Conservation (phyloP, 2,888 invertebrate genomes). For the Thera britannica region DNA sequence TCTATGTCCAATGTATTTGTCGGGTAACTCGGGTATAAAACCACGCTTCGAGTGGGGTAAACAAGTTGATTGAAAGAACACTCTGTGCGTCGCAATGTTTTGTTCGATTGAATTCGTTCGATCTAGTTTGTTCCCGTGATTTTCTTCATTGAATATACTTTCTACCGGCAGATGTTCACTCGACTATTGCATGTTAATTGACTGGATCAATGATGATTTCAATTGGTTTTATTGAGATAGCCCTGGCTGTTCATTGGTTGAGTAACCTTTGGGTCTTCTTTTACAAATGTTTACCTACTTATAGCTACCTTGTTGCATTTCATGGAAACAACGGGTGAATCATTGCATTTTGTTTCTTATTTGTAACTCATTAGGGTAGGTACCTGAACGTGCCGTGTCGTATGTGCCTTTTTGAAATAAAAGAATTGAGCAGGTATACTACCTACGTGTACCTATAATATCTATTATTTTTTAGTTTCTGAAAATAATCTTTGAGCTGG, state of each 20-base stretch:
- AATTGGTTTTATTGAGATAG: constrained; percentile 40
- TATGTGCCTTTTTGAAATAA: no score
- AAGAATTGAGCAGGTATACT: no score
- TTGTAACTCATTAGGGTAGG: not conserved
- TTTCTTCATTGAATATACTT: constrained; percentile 14
- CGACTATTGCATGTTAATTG: not conserved
- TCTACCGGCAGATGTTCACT: constrained; percentile 9
- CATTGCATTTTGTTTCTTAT: not conserved
- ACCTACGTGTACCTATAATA: no score
- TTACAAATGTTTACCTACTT: not conserved
- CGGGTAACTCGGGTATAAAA: constrained; percentile 20
- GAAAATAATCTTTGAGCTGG: no score
- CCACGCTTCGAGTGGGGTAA: constrained; percentile 22
- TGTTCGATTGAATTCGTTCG: constrained; percentile 26
- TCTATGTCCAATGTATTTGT: constrained; percentile 31
- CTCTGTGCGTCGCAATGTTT: constrained; percentile 20
- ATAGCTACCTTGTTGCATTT: not conserved
- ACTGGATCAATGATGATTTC: constrained; percentile 28
- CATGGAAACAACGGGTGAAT: not conserved
- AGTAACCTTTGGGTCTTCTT: constrained; percentile 4
- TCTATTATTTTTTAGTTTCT: no score
- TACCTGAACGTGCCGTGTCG: no score
- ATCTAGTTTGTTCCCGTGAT: constrained; percentile 11
- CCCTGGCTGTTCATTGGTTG: constrained; percentile 37
- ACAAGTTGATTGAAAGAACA: constrained; percentile 33